Conservation (phyloP, 2,888 invertebrate species). For the Drosophila subsilvestris region DNA sequence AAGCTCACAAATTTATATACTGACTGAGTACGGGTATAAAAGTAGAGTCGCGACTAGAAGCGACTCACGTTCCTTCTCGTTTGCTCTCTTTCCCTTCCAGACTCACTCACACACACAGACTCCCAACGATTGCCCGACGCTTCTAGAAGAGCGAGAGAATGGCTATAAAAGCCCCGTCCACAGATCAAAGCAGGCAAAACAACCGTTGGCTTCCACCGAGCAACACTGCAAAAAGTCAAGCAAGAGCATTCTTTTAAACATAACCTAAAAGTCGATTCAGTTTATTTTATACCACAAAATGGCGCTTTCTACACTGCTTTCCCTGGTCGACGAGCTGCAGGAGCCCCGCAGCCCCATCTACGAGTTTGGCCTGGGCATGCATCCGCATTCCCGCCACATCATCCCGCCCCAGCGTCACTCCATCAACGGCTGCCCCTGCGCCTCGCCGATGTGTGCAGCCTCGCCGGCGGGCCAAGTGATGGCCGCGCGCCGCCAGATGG, state of each 20-base stretch:
- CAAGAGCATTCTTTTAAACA: not conserved
- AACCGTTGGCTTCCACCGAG: not conserved
- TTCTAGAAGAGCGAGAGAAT: constrained; percentile 37
- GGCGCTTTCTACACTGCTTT: constrained; percentile 59
- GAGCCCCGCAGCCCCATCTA: constrained; percentile 52
- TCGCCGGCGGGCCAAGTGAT: constrained; percentile 49
- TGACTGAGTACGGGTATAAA: too few species aligned
- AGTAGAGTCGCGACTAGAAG: too few species aligned
- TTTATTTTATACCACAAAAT: constrained; percentile 40
- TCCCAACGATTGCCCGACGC: constrained; percentile 22
- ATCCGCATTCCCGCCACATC: constrained; percentile 59
- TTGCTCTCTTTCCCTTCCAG: not conserved
- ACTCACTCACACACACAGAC: not conserved
- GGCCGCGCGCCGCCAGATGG: constrained; percentile 50
- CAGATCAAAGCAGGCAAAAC: constrained; percentile 32
- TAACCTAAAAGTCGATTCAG: not conserved
- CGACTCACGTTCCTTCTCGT: not conserved
- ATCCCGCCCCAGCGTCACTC: constrained; percentile 21
- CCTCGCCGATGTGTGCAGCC: constrained; percentile 47
- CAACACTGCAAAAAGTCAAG: not conserved
- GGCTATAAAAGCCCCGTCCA: constrained; percentile 50
- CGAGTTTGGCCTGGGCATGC: constrained; percentile 77
- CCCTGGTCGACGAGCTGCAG: constrained; percentile 59
- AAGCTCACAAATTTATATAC: too few species aligned
- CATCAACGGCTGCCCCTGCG: constrained; percentile 57